Evolutionary conservation across 1,140 invertebrate genomes (phyloP).

Genomic region (Aphaenogaster floridana): DNA sequence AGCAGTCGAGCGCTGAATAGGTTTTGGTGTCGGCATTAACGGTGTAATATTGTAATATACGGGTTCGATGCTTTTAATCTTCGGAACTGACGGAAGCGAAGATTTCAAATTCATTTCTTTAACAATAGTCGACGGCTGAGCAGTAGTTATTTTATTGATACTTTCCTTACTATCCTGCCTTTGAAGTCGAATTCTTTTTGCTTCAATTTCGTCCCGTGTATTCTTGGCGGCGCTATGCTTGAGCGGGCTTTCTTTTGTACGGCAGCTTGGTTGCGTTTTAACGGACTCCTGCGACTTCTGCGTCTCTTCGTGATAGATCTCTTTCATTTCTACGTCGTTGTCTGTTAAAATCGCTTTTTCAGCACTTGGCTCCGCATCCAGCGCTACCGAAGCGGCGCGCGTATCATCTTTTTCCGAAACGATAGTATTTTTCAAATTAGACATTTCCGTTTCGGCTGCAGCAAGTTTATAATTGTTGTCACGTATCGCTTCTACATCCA

Average conservation of each 20-base stretch:
- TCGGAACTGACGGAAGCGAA: not conserved
- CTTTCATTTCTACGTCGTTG: constrained; percentile 27
- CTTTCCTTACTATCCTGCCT: not conserved
- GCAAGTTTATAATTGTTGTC: not conserved
- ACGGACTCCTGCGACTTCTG: not conserved
- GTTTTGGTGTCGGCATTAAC: not conserved
- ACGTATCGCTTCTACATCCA: not conserved
- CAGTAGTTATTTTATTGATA: constrained; percentile 4
- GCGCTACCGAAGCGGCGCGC: not conserved
- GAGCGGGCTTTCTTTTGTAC: constrained; percentile 21
- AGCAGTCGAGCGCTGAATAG: not conserved
- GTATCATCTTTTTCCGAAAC: not conserved
- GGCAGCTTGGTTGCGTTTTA: constrained; percentile 23
- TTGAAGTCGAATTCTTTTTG: constrained; percentile 39
- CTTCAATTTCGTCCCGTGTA: constrained; percentile 49
- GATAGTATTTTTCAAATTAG: not conserved
- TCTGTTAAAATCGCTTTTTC: constrained; percentile 3
- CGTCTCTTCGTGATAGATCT: constrained; percentile 13
- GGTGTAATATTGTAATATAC: constrained; percentile 32
- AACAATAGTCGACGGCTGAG: not conserved
- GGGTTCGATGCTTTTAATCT: constrained; percentile 46
- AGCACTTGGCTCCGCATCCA: not conserved
- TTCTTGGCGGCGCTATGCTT: constrained; percentile 24
- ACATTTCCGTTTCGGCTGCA: not conserved
- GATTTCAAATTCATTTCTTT: constrained; percentile 4